A percentile compares a stretch with the other conserved stretches of the same genome.
Evolutionary conservation across 2,888 invertebrate species (phyloP).

Genomic region (Orthosia gracilis): DNA sequence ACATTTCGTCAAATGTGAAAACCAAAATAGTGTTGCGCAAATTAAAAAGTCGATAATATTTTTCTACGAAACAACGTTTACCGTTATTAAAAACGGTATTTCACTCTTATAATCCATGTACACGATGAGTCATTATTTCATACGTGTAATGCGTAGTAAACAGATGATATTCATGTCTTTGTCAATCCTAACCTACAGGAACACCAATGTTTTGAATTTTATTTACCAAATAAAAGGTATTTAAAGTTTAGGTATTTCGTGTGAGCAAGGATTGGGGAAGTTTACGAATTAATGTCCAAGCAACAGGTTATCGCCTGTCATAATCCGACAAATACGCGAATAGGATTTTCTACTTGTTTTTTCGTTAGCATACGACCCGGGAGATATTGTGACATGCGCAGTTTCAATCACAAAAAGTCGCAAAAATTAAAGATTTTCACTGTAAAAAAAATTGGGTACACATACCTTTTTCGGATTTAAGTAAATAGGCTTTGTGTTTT

Average conservation of each 20-base stretch:
- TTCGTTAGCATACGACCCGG: conserved; percentile 84
- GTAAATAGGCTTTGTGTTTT: conserved; percentile 92
- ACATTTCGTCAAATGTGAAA: conserved; percentile 48
- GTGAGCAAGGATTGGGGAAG: conserved; percentile 78
- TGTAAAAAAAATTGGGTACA: conserved; percentile 68
- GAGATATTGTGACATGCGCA: conserved; percentile 85
- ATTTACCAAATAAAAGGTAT: conserved; percentile 42
- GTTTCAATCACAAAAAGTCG: conserved; percentile 68
- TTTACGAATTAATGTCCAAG: conserved; percentile 85
- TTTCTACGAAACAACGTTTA: conserved; percentile 42
- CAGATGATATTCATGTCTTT: conserved; percentile 43
- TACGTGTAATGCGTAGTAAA: conserved; percentile 55
- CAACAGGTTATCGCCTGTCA: conserved; percentile 88
- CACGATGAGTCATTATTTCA: conserved; percentile 48
- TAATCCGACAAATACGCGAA: conserved; percentile 88
- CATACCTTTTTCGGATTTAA: conserved; percentile 94
- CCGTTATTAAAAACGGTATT: conserved; percentile 44
- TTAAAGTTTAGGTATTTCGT: conserved; percentile 61
- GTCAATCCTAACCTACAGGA: conserved; percentile 61
- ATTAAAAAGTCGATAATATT: conserved; percentile 53
- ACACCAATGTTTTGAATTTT: conserved; percentile 49
- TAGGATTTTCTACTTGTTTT: conserved; percentile 84
- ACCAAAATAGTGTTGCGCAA: conserved; percentile 71
- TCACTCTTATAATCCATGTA: conserved; percentile 28
- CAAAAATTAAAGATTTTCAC: conserved; percentile 69